These are phyloP conservation scores for Cosmia pyralina DNA, from an alignment of 2,888 invertebrate genomes.

Conservation along the genomic window DNA sequence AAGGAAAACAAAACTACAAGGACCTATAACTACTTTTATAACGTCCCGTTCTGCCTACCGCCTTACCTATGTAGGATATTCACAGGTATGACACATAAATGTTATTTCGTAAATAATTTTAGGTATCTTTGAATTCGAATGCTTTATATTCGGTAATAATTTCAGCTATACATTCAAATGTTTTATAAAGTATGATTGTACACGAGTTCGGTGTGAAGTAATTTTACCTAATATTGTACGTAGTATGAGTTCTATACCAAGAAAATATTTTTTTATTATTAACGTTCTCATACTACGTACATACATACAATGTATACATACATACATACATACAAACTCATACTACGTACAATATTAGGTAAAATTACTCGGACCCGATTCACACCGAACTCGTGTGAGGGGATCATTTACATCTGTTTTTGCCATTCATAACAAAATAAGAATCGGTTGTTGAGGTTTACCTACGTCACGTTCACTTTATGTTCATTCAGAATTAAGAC, in stretches of 20 bases:
- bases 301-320: too few relatives aligned
- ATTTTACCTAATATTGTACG: too few relatives aligned
- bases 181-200: constrained; percentile 7
- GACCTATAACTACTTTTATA: too few relatives aligned
- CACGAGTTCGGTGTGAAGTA: too few relatives aligned
- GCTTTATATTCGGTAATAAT: not conserved
- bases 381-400: too few relatives aligned
- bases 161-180: not conserved
- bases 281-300: too few relatives aligned
- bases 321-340: too few relatives aligned
- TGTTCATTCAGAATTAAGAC: constrained; percentile 4
- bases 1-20: constrained; percentile 14
- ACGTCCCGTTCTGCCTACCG: not conserved
- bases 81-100: too few relatives aligned
- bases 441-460: not conserved
- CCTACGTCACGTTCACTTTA: constrained; percentile 11
- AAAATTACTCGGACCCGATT: too few relatives aligned
- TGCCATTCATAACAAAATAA: constrained; percentile 5
- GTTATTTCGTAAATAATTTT: not conserved
- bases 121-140: not conserved
- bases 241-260: too few relatives aligned
- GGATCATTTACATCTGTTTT: constrained; percentile 28
- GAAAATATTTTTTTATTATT: too few relatives aligned
- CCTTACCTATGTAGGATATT: not conserved
- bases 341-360: too few relatives aligned